These are phyloP conservation scores for Trachops cirrhosus DNA, from an alignment of 2,797 vertebrate species.

Conservation along the genomic window DNA sequence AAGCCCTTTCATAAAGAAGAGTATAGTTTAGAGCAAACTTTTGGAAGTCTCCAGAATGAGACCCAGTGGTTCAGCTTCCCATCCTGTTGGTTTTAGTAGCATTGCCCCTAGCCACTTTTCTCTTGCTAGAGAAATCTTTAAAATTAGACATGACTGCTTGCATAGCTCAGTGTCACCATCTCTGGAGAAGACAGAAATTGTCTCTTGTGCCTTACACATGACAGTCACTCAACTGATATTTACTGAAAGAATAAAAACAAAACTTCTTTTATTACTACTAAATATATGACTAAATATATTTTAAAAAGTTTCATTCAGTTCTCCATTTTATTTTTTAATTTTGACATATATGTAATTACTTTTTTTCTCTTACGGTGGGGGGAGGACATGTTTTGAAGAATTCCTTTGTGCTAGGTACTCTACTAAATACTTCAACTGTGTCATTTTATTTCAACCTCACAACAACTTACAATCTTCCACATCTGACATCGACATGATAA, in stretches of 20 bases:
- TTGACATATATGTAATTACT: background rate
- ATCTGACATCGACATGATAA: background rate
- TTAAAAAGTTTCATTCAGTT: background rate
- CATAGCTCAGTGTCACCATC: background rate
- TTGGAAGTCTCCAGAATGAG: slow-evolving; percentile 24
- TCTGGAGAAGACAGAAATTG: background rate
- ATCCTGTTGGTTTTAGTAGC: background rate
- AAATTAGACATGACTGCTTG: background rate
- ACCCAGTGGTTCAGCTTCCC: background rate
- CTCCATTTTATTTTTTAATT: background rate
- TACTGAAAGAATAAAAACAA: slow-evolving; percentile 1
- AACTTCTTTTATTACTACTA: background rate
- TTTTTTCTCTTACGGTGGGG: background rate
- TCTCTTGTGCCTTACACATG: background rate
- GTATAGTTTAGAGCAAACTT: background rate
- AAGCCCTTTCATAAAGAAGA: slow-evolving; percentile 1
- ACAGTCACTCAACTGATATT: background rate
- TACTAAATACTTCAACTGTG: background rate
- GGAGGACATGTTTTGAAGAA: background rate
- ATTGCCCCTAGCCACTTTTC: background rate
- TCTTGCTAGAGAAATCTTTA: background rate
- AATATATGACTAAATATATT: background rate
- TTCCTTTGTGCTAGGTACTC: background rate
- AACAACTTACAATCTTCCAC: background rate
- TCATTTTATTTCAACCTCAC: background rate